Evolutionary conservation across 2,888 invertebrate genomes (phyloP), one percentile per base, ranked within the genome.

Genomic region (Chromoteleia sp.): DNA sequence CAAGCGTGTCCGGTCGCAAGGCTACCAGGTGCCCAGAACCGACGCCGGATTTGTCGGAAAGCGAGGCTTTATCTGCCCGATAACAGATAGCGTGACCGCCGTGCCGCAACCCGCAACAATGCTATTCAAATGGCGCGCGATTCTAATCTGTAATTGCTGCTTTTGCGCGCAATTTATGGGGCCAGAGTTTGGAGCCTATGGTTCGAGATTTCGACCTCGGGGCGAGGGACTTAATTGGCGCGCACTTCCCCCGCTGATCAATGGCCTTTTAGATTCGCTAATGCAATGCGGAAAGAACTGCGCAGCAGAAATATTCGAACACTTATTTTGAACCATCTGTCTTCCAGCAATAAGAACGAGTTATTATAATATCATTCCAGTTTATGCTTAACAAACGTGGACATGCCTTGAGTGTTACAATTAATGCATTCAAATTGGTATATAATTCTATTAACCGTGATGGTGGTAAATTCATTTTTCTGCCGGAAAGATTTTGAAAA

Each of bases 1-100:
- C 74, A 36, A 80, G 68, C 79, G 74, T 80, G 67, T 73, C 79
- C 61, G 58, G 73, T 67, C 79, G 73, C 79, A 80, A 80, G 79
- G 74, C 68, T 80, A 67, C 68, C 74, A 52, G 74, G 50, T 73
- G 73, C 33, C 68, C 43, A 63, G 68, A 74, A 80, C 76, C 67
- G 52, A 43, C 73, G 65, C 52, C 59, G 52, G 59, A 73, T 73
- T 79, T 54, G 70, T 54, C 63, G 54, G 45, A 29, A 43, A 70
- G 70, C 50, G 41, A 52, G 54, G 58, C 56, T 80, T 74, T 74
- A 68, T 74, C 56, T 39, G 19, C 15, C 25, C 63, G 74, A 79
- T 79, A 79, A 79, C 67, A 67, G 79, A 79, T 79, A 73, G 70
- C 79, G 63, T 65, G 70, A 71, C 63, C 48, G 56, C 29, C 36